Base-by-base conservation (phyloP, 1,140 invertebrate genomes). In the Archivesica marissinica region DNA sequence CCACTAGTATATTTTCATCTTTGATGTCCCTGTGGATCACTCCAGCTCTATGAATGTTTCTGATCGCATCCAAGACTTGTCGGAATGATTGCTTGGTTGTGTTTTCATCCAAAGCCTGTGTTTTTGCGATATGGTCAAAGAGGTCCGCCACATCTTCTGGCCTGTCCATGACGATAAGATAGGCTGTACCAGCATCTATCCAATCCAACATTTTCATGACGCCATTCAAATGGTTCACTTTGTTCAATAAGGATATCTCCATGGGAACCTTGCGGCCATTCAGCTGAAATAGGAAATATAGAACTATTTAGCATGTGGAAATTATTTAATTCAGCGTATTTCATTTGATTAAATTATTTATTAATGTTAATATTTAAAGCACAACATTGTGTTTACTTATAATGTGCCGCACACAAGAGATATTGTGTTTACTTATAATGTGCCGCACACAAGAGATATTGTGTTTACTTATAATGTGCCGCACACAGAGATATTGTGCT, bases 121-220 rank as follows among this genome's bases (percentile, higher is more conserved):
- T 94, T 89, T 96, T 95, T n/a, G 95, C 95, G 84, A 96, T 96
- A 91, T 95, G 96, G 92, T 96, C 96, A 90, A 96, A 96, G 50
- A 96, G 96, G 96, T 74, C n/a, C n/a, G n/a, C n/a, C n/a, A n/a
- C n/a, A n/a, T n/a, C n/a, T n/a, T n/a, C n/a, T n/a, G n/a, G n/a
- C n/a, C 95, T 90, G 90, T 96, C 96, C 95, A 96, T 96, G 13
- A 96, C 94, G 66, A 96, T 95, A 35, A 96, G 94, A 91, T 93
- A 95, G 61, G 92, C 90, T 80, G 95, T 95, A 6, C 93, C 88
- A 38, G 94, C 90, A 88, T 96, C 95, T 89, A 94, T 96, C 91
- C 94, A 96, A 84, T 96, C 96, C 56, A 96, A 88, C 59, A 96
- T 92, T 77, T 94, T 93, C 47, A 96, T 95, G n/a, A 96, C 95